Base-by-base conservation (phyloP, 2,888 invertebrate genomes). In the Patella pellucida region DNA sequence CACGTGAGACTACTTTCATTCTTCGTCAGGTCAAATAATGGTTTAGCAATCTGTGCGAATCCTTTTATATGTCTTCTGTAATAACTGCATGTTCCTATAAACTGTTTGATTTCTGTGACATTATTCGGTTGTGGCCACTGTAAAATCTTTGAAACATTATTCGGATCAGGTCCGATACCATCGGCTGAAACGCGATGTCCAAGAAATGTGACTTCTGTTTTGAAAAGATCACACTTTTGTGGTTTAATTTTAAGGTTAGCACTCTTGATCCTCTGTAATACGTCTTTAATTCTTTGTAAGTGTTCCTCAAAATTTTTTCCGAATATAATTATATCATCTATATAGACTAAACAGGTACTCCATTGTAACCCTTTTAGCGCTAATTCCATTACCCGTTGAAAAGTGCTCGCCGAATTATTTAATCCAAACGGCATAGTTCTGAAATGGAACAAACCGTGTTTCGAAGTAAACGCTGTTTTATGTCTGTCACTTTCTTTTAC, bases 291-390 rank as follows among this genome's bases (percentile, higher is more conserved):
- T 7, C 19, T 56, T 56, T 9, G 7, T 9, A 56, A 15, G 9
- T 16, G n/a, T 7, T 9, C n/a, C 1, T 56, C 19, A 12, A 56
- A 56, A 56, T 56, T 16, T 2, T 9, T 9, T 7, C 62, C 62
- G 12, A 62, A 62, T 19, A 62, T 62, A 11, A 15, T 62, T 62
- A 62, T 62, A 62, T 62, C 62, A 62, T 62, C 62, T 12, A 62
- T 62, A 23, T 62, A 62, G 16, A 11, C n/a, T 16, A 62, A n/a
- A 41, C 41, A 41, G 41, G 41, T 41, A 41, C 41, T 41, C 41
- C 41, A 41, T 41, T 41, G 41, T 41, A 41, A 9, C 9, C 41
- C 41, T 41, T 41, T 41, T 1, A 41, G 4, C 9, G 41, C 41
- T 7, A 41, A 41, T 9, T 41, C 41, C 41, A 41, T 41, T 9